Conservation (phyloP, 2,113 vertebrate species). For the Dasyurus viverrinus region DNA sequence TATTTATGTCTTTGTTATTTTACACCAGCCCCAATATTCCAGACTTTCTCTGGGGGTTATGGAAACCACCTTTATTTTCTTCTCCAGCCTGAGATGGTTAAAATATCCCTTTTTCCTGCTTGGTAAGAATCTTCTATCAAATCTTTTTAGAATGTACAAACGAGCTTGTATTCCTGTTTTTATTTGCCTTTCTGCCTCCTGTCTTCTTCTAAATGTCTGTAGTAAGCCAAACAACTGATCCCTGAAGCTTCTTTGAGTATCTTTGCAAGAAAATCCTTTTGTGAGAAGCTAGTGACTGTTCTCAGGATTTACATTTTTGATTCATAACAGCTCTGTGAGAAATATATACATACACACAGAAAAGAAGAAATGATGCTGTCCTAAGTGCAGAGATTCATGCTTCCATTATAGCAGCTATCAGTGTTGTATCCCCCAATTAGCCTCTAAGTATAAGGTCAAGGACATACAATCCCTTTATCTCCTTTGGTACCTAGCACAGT, state of each 20-base stretch:
- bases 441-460: not conserved
- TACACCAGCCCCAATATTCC: not conserved
- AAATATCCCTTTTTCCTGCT: not conserved
- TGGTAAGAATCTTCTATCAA: not conserved
- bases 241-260: not conserved
- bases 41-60: not conserved
- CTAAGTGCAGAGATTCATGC: not conserved
- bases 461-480: not conserved
- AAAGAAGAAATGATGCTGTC: not conserved
- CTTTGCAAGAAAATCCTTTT: not conserved
- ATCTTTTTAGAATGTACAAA: not conserved
- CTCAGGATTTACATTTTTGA: not conserved
- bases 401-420: not conserved
- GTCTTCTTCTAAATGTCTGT: not conserved
- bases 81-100: not conserved
- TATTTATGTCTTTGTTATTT: not conserved
- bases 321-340: not conserved
- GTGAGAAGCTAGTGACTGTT: not conserved
- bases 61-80: not conserved
- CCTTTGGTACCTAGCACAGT: not conserved
- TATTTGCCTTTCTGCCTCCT: not conserved
- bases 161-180: not conserved
- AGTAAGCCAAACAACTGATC: not conserved
- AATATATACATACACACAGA: not conserved
- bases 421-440: not conserved